A percentile compares a stretch with the other conserved stretches of the same genome.
phyloP scores from a whole-genome alignment of 1,140 invertebrate genomes.

The Lordiphosa clarofinis region DNA sequence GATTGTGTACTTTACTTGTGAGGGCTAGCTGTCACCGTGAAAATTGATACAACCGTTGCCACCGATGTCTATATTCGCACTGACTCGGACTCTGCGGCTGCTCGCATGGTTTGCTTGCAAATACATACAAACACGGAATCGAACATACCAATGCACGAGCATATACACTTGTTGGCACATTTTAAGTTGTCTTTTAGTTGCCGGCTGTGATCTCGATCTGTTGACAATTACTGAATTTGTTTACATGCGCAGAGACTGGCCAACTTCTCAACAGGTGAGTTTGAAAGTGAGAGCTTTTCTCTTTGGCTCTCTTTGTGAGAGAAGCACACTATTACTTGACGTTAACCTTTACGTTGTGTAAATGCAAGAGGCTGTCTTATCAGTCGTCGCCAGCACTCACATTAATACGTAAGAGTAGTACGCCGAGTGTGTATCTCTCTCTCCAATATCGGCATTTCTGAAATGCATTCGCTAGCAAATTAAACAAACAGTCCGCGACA shows the following conservation, averaged over 20 bases:
- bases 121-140: background rate
- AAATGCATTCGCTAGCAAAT: constrained; percentile 14
- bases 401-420: too few relatives aligned
- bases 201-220: constrained; percentile 1
- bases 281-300: background rate
- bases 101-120: background rate
- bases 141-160: background rate
- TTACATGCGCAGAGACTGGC: background rate
- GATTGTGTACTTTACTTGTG: background rate
- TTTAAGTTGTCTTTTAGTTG: background rate
- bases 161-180: background rate
- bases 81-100: constrained; percentile 11
- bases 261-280: constrained; percentile 3
- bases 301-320: background rate
- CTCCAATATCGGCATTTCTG: background rate
- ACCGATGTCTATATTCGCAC: constrained; percentile 39
- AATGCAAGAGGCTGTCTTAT: constrained; percentile 4
- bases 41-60: constrained; percentile 35
- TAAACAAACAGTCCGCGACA: constrained; percentile 20
- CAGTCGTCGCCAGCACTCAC: background rate
- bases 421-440: background rate
- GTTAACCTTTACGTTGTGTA: constrained; percentile 3
- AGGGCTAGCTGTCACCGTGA: background rate
- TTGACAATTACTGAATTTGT: constrained; percentile 1
- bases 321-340: background rate